Evolutionary conservation across 2,888 invertebrate genomes (phyloP), one percentile per base, ranked within the genome.

Genomic region (Thumatha senex): DNA sequence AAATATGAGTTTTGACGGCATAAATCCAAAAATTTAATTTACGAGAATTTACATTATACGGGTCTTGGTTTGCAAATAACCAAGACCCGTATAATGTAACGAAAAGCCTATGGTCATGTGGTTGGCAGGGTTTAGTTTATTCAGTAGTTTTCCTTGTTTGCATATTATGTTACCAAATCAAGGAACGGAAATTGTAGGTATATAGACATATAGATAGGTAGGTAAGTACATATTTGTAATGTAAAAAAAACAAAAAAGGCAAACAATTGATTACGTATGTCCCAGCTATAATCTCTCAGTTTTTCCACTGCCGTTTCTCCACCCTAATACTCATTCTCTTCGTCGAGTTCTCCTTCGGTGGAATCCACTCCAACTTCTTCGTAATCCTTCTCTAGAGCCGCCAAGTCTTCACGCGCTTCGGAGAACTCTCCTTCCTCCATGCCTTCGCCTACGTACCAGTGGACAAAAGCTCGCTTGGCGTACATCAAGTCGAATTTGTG

Each of bases 401-500:
- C 96, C 59, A 97, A 91, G 88, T 97, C 96, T 80, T 97, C 97
- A 5, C 97, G 93, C 0, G 97, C 97, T 73, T 97, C 97, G 0
- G 95, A 94, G 86, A 97, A 97, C 82, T 98, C 96, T 40, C 95
- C 95, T 81, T 96, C 96, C 76, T 96, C 96, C 95, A 97, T 97
- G 59, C 97, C 97, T 80, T 96, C 96, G 7, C 96, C 95, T 0
- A 96, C 95, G 79, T 96, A 96, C 98, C 98, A 98, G 87, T 98
- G 98, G 13, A 98, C 98, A 82, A 98, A 98, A 3, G 98, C 98
- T 56, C 98, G 94, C 87, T 98, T 98, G 35, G 98, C 96, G 88
- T 97, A 98, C 98, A 98, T 98, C 72, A 98, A 89, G 87, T 98
- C 98, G 82, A 98, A 98, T 83, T 98, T 98, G 86, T 97, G 97